A percentile compares a stretch with the other conserved stretches of the same genome.
phyloP scores from a whole-genome alignment of 2,888 invertebrate species.

The Athalia circularis region DNA sequence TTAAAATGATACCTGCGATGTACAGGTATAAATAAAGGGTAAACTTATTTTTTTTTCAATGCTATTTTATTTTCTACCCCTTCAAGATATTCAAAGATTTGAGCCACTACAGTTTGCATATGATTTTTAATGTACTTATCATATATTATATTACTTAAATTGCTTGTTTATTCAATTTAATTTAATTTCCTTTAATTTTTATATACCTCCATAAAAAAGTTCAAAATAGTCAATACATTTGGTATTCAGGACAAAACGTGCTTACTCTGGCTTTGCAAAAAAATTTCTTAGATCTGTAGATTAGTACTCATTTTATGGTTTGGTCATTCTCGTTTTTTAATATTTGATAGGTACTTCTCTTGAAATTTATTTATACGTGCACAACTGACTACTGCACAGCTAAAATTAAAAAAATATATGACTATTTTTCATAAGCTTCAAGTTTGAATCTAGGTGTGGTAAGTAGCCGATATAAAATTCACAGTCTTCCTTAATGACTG shows the following conservation, averaged over 20 bases:
- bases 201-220: slow-evolving; percentile 61
- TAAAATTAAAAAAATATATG: too few species aligned
- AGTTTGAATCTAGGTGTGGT: too few species aligned
- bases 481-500: too few species aligned
- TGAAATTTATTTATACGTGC: too few species aligned
- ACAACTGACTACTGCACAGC: too few species aligned
- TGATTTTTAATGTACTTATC: slow-evolving; percentile 66
- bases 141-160: slow-evolving; percentile 56
- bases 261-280: slow-evolving; percentile 47
- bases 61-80: slow-evolving; percentile 70
- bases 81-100: slow-evolving; percentile 69
- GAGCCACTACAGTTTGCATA: slow-evolving; percentile 70
- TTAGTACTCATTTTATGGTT: slow-evolving; percentile 48
- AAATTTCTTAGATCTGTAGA: slow-evolving; percentile 55
- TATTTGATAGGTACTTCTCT: slow-evolving; percentile 47
- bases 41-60: slow-evolving; percentile 49
- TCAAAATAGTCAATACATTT: slow-evolving; percentile 56
- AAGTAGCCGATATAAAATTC: too few species aligned
- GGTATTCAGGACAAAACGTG: slow-evolving; percentile 48
- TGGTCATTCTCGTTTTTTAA: slow-evolving; percentile 46
- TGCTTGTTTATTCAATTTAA: slow-evolving; percentile 56
- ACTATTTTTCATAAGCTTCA: too few species aligned
- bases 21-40: too few species aligned
- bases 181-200: slow-evolving; percentile 53
- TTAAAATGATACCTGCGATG: too few species aligned